phyloP scores from a whole-genome alignment of 2,888 invertebrate species.

The Cryptosula pallasiana region DNA sequence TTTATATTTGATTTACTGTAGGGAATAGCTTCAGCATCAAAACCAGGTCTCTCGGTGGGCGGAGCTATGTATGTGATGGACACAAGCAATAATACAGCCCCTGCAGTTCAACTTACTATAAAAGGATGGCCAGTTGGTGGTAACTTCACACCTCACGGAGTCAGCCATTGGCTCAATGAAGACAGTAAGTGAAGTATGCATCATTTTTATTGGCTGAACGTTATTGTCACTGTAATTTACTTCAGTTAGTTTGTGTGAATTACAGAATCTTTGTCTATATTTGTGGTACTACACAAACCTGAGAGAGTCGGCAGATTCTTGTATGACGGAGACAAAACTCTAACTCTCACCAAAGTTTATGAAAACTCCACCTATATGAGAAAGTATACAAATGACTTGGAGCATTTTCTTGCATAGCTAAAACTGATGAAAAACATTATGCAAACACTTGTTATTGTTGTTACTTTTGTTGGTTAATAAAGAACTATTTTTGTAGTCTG shows the following conservation, averaged over 20 bases:
- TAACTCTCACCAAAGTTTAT: not conserved
- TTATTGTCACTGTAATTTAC: no score
- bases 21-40: no score
- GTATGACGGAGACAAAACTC: not conserved
- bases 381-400: no score
- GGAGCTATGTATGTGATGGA: conserved; percentile 15
- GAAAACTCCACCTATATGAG: not conserved
- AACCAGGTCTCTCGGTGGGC: no score
- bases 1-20: no score
- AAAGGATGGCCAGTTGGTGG: conserved; percentile 3
- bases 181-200: conserved; percentile 8
- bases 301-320: not conserved
- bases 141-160: not conserved
- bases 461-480: no score
- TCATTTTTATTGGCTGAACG: no score
- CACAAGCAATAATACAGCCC: not conserved
- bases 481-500: conserved; percentile 4
- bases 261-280: not conserved
- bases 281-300: not conserved
- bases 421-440: no score
- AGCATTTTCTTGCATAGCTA: no score
- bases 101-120: not conserved
- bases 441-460: no score
- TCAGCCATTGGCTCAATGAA: not conserved
- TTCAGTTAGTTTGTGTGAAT: no score